Conservation (phyloP, 2,113 vertebrate species). For the Xenopus borealis region DNA sequence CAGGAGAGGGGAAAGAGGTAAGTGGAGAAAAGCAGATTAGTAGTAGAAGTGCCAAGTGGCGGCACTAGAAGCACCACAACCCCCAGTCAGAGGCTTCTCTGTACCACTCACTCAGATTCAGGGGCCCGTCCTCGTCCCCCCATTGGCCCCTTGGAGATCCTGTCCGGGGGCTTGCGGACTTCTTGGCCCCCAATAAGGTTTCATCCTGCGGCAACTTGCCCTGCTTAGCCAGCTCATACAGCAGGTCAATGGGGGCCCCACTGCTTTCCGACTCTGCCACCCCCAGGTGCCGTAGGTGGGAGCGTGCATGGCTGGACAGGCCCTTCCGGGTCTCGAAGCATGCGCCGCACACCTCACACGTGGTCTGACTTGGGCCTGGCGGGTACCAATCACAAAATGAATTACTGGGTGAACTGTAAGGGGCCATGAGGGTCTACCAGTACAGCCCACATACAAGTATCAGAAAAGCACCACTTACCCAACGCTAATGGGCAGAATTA, state of each 20-base stretch:
- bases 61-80: background rate
- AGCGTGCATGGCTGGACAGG: slow-evolving; percentile 86
- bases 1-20: slow-evolving; percentile 1
- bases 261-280: slow-evolving; percentile 81
- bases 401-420: background rate
- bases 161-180: slow-evolving; percentile 70
- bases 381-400: slow-evolving; percentile 29
- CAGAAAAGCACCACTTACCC: too few species aligned
- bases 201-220: slow-evolving; percentile 64
- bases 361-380: slow-evolving; percentile 72
- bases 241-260: slow-evolving; percentile 81
- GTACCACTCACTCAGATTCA: slow-evolving; percentile 88
- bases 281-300: slow-evolving; percentile 85
- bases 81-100: slow-evolving; percentile 6
- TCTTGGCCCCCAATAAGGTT: slow-evolving; percentile 62
- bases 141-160: slow-evolving; percentile 71
- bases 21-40: slow-evolving; percentile 4
- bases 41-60: background rate
- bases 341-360: slow-evolving; percentile 83
- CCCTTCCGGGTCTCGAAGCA: slow-evolving; percentile 85
- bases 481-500: too few species aligned
- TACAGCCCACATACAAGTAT: background rate
- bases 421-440: slow-evolving; percentile 6
- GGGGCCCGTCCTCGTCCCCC: slow-evolving; percentile 85
- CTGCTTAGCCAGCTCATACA: slow-evolving; percentile 81